These are phyloP conservation scores for Asarcornis scutulata DNA, from an alignment of 2,113 vertebrate genomes.

Conservation along the genomic window DNA sequence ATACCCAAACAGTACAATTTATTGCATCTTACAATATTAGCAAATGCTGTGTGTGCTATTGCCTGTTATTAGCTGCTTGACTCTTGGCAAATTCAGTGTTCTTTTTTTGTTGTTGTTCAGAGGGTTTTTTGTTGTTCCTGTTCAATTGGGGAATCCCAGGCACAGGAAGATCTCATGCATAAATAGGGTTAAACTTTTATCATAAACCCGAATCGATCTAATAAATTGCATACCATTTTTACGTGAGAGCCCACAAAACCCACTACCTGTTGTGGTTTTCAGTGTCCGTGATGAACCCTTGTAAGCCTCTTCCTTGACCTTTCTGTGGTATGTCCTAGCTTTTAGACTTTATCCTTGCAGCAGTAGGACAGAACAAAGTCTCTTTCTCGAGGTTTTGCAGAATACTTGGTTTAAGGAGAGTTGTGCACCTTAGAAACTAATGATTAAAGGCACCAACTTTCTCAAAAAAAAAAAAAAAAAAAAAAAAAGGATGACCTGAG, in stretches of 20 bases:
- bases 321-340: background rate
- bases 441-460: background rate
- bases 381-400: background rate
- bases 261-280: background rate
- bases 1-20: background rate
- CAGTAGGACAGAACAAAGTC: background rate
- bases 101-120: background rate
- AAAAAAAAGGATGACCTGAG: too few species aligned
- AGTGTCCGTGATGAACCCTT: background rate
- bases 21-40: background rate
- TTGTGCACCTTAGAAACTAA: background rate
- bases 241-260: background rate
- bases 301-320: background rate
- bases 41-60: fast-evolving
- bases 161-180: background rate
- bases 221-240: background rate
- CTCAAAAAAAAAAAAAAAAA: background rate
- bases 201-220: background rate
- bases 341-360: background rate
- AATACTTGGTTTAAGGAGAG: background rate
- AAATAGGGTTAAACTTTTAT: background rate
- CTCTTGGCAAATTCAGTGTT: background rate
- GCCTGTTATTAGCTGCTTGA: background rate
- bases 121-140: background rate
- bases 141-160: background rate